phyloP scores from a whole-genome alignment of 2,888 invertebrate species.

The Papilio protenor region DNA sequence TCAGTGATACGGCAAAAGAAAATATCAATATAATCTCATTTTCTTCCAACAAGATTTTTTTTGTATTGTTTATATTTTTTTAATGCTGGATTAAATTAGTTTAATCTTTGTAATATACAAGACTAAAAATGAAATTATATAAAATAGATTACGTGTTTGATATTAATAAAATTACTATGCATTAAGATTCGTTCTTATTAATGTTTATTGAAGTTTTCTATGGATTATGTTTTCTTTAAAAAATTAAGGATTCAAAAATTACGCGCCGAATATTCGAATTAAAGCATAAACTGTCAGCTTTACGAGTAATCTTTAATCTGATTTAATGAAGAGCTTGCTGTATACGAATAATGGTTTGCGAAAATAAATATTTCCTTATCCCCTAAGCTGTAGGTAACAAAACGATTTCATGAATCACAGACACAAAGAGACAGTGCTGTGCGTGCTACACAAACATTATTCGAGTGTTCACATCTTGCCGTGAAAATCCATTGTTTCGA shows the following conservation, averaged over 20 bases:
- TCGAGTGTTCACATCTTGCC: not conserved
- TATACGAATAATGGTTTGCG: not conserved
- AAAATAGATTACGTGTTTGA: not conserved
- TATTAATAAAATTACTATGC: too few relatives aligned
- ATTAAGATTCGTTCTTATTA: too few relatives aligned
- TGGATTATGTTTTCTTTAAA: not conserved
- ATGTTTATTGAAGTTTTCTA: not conserved
- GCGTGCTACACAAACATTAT: not conserved
- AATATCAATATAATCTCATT: not conserved
- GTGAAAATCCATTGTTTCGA: conserved; percentile 7
- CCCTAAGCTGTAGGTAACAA: not conserved
- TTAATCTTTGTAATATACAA: too few relatives aligned
- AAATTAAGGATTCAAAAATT: not conserved
- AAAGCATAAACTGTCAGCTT: not conserved
- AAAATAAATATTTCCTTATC: not conserved
- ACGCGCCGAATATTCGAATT: not conserved
- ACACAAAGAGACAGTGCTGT: not conserved
- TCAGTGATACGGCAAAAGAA: not conserved
- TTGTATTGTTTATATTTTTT: not conserved
- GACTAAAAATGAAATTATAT: too few relatives aligned
- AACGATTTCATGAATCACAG: conserved; percentile 2
- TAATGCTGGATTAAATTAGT: too few relatives aligned
- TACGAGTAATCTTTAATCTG: not conserved
- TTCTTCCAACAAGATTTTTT: not conserved
- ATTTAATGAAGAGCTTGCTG: not conserved